These are phyloP conservation scores for Chloromyia formosa DNA, from an alignment of 2,888 invertebrate genomes.

Conservation along the genomic window DNA sequence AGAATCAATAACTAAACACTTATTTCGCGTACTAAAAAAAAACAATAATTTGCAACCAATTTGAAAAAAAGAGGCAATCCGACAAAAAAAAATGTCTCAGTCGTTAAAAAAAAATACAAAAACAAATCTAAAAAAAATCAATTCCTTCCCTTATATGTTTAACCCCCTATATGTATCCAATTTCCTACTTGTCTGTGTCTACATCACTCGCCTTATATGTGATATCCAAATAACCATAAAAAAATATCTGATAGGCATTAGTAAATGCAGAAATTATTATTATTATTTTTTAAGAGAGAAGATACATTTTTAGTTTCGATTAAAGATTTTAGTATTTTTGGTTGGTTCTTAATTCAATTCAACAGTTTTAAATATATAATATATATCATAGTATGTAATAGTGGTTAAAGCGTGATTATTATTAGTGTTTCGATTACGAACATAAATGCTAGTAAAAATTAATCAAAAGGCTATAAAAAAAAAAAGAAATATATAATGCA, in stretches of 20 bases:
- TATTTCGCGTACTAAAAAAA: not conserved
- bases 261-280: too few species aligned
- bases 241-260: conserved; percentile 2
- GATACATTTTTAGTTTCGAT: too few species aligned
- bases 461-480: too few species aligned
- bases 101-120: conserved; percentile 46
- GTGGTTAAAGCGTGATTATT: not conserved
- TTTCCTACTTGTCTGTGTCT: conserved; percentile 85
- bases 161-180: conserved; percentile 69
- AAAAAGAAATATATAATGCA: too few species aligned
- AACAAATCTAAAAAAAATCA: conserved; percentile 50
- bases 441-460: too few species aligned
- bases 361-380: not conserved
- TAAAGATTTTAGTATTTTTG: not conserved
- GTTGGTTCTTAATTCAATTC: not conserved
- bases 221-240: conserved; percentile 53
- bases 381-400: not conserved
- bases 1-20: too few species aligned
- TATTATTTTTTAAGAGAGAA: too few species aligned
- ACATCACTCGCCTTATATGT: conserved; percentile 75
- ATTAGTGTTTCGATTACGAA: conserved; percentile 22
- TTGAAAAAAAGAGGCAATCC: not conserved
- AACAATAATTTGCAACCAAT: not conserved
- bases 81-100: not conserved
- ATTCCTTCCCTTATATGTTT: conserved; percentile 60